These are phyloP conservation scores for Progne subis DNA, from an alignment of 2,113 vertebrate genomes.

Conservation along the genomic window DNA sequence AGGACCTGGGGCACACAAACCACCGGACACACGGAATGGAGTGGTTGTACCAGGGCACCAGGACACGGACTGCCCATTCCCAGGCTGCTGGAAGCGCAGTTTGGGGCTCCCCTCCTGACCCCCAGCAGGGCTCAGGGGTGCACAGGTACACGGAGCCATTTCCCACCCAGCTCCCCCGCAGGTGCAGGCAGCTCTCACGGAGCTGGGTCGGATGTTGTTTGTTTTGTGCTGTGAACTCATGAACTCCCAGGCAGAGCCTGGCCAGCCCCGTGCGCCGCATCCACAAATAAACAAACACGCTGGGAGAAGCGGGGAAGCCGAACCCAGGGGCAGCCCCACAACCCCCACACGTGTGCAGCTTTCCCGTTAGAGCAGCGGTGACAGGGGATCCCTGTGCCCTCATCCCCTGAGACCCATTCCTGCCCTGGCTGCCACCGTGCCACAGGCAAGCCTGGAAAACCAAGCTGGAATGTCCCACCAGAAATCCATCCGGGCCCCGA, in stretches of 20 bases:
- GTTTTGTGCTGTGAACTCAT: neutral
- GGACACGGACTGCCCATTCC: neutral
- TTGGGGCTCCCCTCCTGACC: neutral
- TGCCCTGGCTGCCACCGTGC: neutral
- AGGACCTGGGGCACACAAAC: neutral
- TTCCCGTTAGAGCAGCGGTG: rapidly evolving
- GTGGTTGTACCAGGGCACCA: rapidly evolving
- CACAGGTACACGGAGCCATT: rapidly evolving
- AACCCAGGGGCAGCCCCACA: neutral
- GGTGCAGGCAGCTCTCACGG: rapidly evolving
- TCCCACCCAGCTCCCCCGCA: neutral
- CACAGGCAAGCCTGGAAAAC: rapidly evolving
- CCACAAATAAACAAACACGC: constrained; percentile 49
- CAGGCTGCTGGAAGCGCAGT: rapidly evolving
- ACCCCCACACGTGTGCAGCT: neutral
- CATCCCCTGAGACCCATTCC: neutral
- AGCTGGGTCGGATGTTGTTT: constrained; percentile 7
- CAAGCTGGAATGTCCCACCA: neutral
- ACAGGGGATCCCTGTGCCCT: neutral
- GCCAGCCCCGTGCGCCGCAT: neutral
- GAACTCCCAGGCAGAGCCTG: neutral
- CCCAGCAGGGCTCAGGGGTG: neutral
- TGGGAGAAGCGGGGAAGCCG: neutral
- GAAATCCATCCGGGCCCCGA: neutral
- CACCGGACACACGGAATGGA: rapidly evolving